These are phyloP conservation scores for Avahi laniger DNA, from an alignment of 2,797 vertebrate genomes.

Conservation along the genomic window DNA sequence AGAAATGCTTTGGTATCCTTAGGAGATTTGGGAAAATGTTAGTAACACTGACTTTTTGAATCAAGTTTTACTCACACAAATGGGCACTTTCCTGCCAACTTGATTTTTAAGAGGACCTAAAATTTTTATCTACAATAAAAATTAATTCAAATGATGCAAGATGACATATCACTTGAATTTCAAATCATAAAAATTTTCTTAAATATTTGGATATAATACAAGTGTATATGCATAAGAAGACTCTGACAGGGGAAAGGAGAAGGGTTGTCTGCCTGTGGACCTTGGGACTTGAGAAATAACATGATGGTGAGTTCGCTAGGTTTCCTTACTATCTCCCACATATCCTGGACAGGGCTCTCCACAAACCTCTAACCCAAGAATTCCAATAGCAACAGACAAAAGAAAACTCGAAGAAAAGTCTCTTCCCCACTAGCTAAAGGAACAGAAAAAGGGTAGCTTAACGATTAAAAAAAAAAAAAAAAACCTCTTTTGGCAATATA, in stretches of 20 bases:
- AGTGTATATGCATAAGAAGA: neutral
- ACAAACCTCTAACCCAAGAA: neutral
- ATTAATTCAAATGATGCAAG: slow-evolving; percentile 35
- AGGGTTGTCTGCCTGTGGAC: neutral
- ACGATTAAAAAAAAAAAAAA: neutral
- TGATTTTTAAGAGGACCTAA: slow-evolving; percentile 43
- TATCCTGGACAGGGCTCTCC: neutral
- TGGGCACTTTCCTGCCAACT: slow-evolving; percentile 2
- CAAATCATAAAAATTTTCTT: neutral
- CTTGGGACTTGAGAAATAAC: neutral
- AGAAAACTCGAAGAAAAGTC: neutral
- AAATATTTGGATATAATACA: neutral
- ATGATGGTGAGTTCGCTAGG: neutral
- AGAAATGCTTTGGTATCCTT: slow-evolving; percentile 48
- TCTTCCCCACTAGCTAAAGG: neutral
- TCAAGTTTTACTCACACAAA: slow-evolving; percentile 29
- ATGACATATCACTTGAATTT: slow-evolving; percentile 43
- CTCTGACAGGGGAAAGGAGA: neutral
- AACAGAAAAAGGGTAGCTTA: neutral
- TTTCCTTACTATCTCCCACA: neutral
- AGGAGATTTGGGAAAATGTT: slow-evolving; percentile 42
- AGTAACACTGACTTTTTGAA: slow-evolving; percentile 48
- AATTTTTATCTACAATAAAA: slow-evolving; percentile 55
- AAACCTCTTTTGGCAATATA: neutral
- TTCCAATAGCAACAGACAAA: neutral